Evolutionary conservation across 2,888 invertebrate genomes (phyloP).

Genomic region (Hypomecis punctinalis): DNA sequence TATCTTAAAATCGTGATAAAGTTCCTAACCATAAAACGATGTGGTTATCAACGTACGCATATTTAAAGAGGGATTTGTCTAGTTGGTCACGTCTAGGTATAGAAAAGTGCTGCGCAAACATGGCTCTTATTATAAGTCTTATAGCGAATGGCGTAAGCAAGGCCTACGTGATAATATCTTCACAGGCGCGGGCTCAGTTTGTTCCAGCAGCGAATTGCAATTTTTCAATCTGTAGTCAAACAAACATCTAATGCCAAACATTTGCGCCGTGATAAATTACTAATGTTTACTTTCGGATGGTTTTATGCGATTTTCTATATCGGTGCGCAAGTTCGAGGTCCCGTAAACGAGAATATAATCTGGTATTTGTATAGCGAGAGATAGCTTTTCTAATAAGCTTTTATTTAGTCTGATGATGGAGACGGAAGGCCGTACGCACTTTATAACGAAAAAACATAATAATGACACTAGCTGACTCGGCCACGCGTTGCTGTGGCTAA

Average conservation of each 20-base stretch:
- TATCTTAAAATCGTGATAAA: not conserved
- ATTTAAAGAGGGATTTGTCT: slow-evolving; percentile 4
- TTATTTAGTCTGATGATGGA: too few relatives aligned
- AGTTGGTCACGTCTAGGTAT: slow-evolving; percentile 5
- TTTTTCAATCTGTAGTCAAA: slow-evolving; percentile 30
- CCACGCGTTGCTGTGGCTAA: too few relatives aligned
- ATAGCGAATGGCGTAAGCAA: not conserved
- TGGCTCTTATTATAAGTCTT: slow-evolving; percentile 11
- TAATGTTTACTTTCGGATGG: slow-evolving; percentile 29
- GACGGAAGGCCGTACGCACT: too few relatives aligned
- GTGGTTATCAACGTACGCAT: not conserved
- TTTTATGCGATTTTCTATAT: slow-evolving; percentile 35
- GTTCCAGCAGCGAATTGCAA: slow-evolving; percentile 22
- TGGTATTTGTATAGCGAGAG: too few relatives aligned
- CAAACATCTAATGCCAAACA: slow-evolving; percentile 32
- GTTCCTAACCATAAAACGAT: not conserved
- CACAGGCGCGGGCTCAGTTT: not conserved
- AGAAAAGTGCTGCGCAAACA: slow-evolving; percentile 15
- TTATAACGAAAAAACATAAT: too few relatives aligned
- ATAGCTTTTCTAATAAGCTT: too few relatives aligned
- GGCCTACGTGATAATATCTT: slow-evolving; percentile 6
- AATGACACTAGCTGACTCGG: too few relatives aligned
- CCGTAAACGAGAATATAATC: not conserved
- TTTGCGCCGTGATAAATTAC: slow-evolving; percentile 34
- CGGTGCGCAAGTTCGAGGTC: slow-evolving; percentile 16